These are phyloP conservation scores for Pharmacophagus antenor DNA, from an alignment of 2,888 invertebrate species.

Conservation along the genomic window DNA sequence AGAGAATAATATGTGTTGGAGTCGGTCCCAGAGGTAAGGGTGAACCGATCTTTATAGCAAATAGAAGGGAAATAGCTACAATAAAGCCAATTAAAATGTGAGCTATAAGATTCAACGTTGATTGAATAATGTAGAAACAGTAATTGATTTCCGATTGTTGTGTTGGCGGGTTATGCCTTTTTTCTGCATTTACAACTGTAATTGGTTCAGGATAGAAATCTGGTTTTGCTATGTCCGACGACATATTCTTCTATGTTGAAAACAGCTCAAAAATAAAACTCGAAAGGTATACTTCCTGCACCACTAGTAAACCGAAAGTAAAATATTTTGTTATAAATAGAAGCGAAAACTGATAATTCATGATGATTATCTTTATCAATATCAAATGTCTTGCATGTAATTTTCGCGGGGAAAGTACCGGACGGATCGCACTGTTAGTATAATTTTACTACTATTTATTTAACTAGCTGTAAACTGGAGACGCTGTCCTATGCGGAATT, in stretches of 20 bases:
- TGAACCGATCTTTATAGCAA: background rate
- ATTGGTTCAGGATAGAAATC: background rate
- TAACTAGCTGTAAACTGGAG: too few relatives aligned
- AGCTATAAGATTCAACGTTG: conserved; percentile 44
- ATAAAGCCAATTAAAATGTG: conserved; percentile 52
- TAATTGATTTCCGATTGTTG: background rate
- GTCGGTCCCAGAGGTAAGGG: conserved; percentile 39
- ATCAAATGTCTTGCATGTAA: too few relatives aligned
- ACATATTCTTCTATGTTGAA: background rate
- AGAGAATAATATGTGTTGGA: conserved; percentile 50
- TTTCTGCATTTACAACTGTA: background rate
- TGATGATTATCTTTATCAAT: background rate
- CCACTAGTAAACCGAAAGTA: background rate
- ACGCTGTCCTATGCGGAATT: too few relatives aligned
- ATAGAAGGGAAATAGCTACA: conserved; percentile 41
- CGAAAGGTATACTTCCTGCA: background rate
- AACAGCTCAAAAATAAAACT: background rate
- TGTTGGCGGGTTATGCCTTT: too few relatives aligned
- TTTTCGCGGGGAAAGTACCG: too few relatives aligned
- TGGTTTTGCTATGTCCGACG: background rate
- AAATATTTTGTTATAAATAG: background rate
- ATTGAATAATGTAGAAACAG: conserved; percentile 13
- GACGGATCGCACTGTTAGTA: too few relatives aligned
- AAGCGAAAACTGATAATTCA: background rate
- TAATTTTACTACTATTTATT: too few relatives aligned